Conservation (phyloP, 1,140 invertebrate genomes). For the Ceratoteleas bidentatus region DNA sequence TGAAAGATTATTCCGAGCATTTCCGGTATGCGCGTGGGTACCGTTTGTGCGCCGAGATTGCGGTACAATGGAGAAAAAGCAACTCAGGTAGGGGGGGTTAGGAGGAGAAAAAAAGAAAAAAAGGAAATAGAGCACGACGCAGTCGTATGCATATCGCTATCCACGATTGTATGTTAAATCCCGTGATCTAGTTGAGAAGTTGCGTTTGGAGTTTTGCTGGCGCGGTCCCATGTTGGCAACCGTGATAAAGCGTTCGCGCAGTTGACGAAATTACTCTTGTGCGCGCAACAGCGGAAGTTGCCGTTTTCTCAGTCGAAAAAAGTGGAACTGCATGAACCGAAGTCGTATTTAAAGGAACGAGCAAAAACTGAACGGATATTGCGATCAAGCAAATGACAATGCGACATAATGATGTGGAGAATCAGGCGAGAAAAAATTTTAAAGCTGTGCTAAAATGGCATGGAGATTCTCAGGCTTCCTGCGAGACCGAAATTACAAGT, state of each 20-base stretch:
- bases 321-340: no score
- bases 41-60: constrained; percentile 60
- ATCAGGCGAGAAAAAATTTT: no score
- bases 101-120: constrained; percentile 41
- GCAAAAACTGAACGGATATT: no score
- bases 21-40: constrained; percentile 67
- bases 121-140: constrained; percentile 71
- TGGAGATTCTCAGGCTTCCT: no score
- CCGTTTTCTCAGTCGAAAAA: no score
- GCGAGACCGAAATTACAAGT: no score
- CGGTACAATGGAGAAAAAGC: constrained; percentile 65
- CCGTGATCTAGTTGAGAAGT: constrained; percentile 53
- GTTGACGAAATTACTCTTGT: not conserved
- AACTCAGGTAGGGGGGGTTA: constrained; percentile 10
- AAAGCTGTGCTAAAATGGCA: no score
- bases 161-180: constrained; percentile 74
- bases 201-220: constrained; percentile 38
- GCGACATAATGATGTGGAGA: no score
- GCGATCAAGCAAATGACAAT: no score
- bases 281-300: no score
- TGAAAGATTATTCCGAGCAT: constrained; percentile 63
- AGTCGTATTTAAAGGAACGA: no score
- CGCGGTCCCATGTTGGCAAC: constrained; percentile 32
- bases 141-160: constrained; percentile 61
- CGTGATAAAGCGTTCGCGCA: constrained; percentile 5